Evolutionary conservation across 2,888 invertebrate genomes (phyloP).

Genomic region (Drosophila anceps): DNA sequence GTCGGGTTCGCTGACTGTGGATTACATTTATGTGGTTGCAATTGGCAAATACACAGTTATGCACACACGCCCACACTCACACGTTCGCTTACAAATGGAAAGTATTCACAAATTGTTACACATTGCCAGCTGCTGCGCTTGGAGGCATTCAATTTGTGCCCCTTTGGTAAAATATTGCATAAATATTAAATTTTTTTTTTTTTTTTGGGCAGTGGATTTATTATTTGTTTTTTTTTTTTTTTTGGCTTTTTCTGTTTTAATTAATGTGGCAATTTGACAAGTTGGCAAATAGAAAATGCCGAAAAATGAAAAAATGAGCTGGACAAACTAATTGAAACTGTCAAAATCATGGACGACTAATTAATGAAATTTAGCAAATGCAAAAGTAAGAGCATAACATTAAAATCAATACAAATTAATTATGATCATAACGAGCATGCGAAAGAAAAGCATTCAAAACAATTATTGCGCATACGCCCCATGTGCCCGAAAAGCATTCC

Average conservation of each 20-base stretch:
- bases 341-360: slow-evolving; percentile 65
- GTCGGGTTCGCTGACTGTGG: slow-evolving; percentile 57
- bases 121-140: slow-evolving; percentile 41
- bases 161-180: slow-evolving; percentile 30
- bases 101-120: slow-evolving; percentile 53
- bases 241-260: slow-evolving; percentile 24
- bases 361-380: slow-evolving; percentile 54
- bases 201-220: background rate
- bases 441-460: slow-evolving; percentile 41
- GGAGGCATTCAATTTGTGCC: slow-evolving; percentile 29
- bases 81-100: slow-evolving; percentile 16
- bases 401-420: slow-evolving; percentile 69
- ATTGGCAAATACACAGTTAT: slow-evolving; percentile 41
- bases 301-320: slow-evolving; percentile 17
- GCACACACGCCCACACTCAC: slow-evolving; percentile 1
- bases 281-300: slow-evolving; percentile 43
- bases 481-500: slow-evolving; percentile 24
- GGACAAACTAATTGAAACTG: slow-evolving; percentile 71
- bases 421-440: slow-evolving; percentile 37
- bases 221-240: slow-evolving; percentile 8
- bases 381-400: slow-evolving; percentile 12
- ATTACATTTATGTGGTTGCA: slow-evolving; percentile 77
- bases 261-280: slow-evolving; percentile 62
- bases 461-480: slow-evolving; percentile 48
- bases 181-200: slow-evolving; percentile 16